phyloP scores from a whole-genome alignment of 2,888 invertebrate genomes.

The Chloromyia formosa region DNA sequence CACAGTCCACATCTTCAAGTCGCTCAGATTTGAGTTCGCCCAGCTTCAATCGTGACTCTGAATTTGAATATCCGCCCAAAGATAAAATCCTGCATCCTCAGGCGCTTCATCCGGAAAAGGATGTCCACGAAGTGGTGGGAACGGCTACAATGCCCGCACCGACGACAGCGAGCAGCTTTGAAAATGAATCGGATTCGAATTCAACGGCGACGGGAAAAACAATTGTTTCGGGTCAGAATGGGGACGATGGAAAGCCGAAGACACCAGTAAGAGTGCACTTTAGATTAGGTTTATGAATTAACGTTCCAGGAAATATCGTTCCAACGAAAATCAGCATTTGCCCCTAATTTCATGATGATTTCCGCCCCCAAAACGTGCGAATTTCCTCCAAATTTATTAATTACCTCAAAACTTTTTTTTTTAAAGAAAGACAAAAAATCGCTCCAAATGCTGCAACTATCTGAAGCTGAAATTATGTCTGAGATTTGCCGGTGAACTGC shows the following conservation, averaged over 20 bases:
- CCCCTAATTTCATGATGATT: no score
- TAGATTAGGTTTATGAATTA: no score
- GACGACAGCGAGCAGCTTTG: conserved; percentile 68
- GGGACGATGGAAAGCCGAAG: conserved; percentile 54
- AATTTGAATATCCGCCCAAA: conserved; percentile 70
- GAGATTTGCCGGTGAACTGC: no score
- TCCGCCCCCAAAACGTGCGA: no score
- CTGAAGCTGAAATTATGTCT: no score
- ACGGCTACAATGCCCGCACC: neutral
- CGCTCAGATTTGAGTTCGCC: conserved; percentile 77
- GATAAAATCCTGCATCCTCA: conserved; percentile 57
- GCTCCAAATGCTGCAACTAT: no score
- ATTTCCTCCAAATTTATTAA: no score
- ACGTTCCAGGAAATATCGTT: no score
- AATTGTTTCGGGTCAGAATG: conserved; percentile 69
- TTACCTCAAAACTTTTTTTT: no score
- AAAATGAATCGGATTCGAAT: conserved; percentile 80
- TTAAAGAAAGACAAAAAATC: no score
- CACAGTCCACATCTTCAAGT: conserved; percentile 79
- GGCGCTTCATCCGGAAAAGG: conserved; percentile 50
- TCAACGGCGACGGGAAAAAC: conserved; percentile 78
- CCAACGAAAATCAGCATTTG: no score
- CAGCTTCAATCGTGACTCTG: conserved; percentile 75
- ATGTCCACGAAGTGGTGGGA: conserved; percentile 30
- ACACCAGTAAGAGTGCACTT: conserved; percentile 61